These are phyloP conservation scores for Hetaerina americana DNA, from an alignment of 1,140 invertebrate species.

Conservation along the genomic window DNA sequence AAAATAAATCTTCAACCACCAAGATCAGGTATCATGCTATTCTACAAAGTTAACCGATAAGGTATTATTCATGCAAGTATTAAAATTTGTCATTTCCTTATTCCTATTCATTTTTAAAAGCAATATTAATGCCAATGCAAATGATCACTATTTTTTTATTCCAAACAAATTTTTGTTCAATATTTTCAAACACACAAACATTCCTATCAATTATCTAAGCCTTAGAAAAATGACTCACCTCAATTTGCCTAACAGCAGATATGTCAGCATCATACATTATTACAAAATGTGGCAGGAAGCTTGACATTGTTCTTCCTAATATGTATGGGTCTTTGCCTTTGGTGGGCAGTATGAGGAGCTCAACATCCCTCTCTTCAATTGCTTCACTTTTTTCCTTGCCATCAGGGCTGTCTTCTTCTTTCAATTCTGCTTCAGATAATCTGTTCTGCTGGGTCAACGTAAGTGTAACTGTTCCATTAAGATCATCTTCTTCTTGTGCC, in stretches of 20 bases:
- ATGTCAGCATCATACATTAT: conserved; percentile 87
- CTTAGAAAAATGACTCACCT: conserved; percentile 41
- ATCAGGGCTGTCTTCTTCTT: conserved; percentile 18
- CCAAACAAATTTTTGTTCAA: too few relatives aligned
- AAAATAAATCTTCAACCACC: too few relatives aligned
- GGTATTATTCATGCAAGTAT: too few relatives aligned
- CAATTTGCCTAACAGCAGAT: conserved; percentile 72
- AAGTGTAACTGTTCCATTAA: conserved; percentile 16
- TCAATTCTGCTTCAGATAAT: too few relatives aligned
- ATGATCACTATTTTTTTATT: too few relatives aligned
- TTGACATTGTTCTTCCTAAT: conserved; percentile 47
- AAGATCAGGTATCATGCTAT: too few relatives aligned
- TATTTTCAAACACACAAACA: too few relatives aligned
- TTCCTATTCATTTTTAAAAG: too few relatives aligned
- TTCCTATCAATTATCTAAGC: too few relatives aligned
- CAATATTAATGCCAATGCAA: too few relatives aligned
- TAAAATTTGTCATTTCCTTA: too few relatives aligned
- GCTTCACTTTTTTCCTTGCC: conserved; percentile 7
- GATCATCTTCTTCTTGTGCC: conserved; percentile 19
- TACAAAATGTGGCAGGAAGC: conserved; percentile 64
- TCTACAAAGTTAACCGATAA: too few relatives aligned
- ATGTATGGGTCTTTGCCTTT: neutral
- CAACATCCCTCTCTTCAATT: neutral
- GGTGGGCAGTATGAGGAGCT: neutral
- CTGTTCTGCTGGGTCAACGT: conserved; percentile 25